A percentile compares a stretch with the other conserved stretches of the same genome.
phyloP scores from a whole-genome alignment of 2,113 vertebrate species.

The Onychostruthus taczanowskii region DNA sequence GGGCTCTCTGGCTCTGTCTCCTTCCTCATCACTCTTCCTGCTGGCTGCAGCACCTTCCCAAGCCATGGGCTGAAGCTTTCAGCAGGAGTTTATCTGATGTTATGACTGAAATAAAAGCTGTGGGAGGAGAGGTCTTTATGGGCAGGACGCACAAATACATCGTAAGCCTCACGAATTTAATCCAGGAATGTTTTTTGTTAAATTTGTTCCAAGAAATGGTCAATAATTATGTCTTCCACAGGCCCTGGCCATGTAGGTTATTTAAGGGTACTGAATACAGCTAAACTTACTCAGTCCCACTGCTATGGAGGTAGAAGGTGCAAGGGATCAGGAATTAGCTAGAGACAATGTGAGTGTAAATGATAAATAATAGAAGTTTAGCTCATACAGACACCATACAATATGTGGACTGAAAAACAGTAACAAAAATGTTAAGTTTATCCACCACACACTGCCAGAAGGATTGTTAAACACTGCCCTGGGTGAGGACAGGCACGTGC shows the following conservation, averaged over 20 bases:
- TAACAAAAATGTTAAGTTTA: background rate
- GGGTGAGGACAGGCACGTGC: background rate
- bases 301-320: background rate
- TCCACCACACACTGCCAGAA: background rate
- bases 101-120: background rate
- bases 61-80: background rate
- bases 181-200: background rate
- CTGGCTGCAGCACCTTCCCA: background rate
- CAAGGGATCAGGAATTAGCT: background rate
- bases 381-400: background rate
- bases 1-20: slow-evolving; percentile 33
- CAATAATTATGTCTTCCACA: background rate
- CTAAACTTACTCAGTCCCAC: background rate
- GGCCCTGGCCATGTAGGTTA: background rate
- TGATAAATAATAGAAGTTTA: background rate
- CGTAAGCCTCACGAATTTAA: background rate
- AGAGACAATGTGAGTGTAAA: background rate
- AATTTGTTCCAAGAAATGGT: background rate
- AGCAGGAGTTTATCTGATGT: background rate
- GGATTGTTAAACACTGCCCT: background rate
- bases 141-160: background rate
- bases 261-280: background rate
- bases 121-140: background rate
- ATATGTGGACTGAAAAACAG: background rate
- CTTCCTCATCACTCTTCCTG: background rate